A percentile compares a stretch with the other conserved stretches of the same genome.
phyloP scores from a whole-genome alignment of 2,797 vertebrate species.

The Cryptoprocta ferox region DNA sequence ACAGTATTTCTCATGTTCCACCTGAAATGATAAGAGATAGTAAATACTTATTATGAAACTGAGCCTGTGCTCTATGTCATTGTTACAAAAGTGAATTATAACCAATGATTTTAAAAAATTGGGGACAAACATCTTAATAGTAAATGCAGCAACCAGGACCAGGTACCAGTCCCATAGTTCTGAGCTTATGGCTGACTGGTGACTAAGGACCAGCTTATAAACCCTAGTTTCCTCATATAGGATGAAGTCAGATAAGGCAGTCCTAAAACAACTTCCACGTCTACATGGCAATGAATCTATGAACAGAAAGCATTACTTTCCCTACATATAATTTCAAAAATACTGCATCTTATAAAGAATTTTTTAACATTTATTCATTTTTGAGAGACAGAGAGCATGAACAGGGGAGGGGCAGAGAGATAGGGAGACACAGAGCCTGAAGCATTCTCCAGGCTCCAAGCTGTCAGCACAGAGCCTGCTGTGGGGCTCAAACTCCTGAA shows the following conservation, averaged over 20 bases:
- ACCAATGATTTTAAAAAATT: slow-evolving; percentile 22
- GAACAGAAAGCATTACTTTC: slow-evolving; percentile 10
- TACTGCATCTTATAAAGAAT: neutral
- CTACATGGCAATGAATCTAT: neutral
- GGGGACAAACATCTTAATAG: neutral
- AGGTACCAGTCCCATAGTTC: neutral
- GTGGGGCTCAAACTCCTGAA: too few species aligned
- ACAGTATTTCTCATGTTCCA: slow-evolving; percentile 89
- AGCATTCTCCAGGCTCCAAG: too few species aligned
- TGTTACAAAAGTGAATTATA: slow-evolving; percentile 34
- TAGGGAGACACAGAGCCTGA: too few species aligned
- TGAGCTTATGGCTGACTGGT: neutral
- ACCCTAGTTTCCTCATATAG: neutral
- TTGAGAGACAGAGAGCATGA: too few species aligned
- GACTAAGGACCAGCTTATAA: neutral
- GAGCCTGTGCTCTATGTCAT: neutral
- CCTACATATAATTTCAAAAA: neutral
- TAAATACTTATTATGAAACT: neutral
- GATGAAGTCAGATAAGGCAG: neutral
- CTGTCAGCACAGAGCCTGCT: too few species aligned
- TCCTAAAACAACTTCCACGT: neutral
- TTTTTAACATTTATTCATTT: too few species aligned
- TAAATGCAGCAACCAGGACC: neutral
- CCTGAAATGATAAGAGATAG: slow-evolving; percentile 83
- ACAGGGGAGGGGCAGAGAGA: too few species aligned